Conservation (phyloP, 2,113 vertebrate genomes). For the Dasyornis broadbenti region DNA sequence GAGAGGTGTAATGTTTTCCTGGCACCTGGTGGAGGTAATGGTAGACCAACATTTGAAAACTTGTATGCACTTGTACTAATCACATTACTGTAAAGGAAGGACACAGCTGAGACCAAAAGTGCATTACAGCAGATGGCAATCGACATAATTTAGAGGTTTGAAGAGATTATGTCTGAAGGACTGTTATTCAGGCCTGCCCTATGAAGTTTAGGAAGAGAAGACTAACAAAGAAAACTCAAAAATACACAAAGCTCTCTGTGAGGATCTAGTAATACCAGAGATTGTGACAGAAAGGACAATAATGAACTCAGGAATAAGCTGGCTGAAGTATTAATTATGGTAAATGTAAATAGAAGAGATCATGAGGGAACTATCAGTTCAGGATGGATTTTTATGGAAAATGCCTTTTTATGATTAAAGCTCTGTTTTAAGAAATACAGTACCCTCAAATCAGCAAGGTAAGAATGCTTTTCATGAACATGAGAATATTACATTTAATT, state of each 20-base stretch:
- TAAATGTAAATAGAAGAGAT: conserved; percentile 41
- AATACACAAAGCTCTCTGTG: conserved; percentile 46
- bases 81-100: conserved; percentile 53
- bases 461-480: conserved; percentile 12
- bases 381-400: conserved; percentile 20
- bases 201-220: conserved; percentile 15
- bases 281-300: conserved; percentile 36
- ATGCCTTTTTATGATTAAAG: conserved; percentile 44
- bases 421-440: background rate
- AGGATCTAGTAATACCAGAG: conserved; percentile 23
- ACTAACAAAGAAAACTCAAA: conserved; percentile 47
- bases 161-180: conserved; percentile 66
- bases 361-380: conserved; percentile 6
- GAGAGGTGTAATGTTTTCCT: background rate
- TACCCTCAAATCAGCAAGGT: background rate
- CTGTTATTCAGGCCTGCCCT: conserved; percentile 47
- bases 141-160: conserved; percentile 55
- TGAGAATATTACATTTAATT: conserved; percentile 26
- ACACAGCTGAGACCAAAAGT: conserved; percentile 60
- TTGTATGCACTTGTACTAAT: conserved; percentile 51
- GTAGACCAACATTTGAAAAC: conserved; percentile 48
- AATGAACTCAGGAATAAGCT: conserved; percentile 20
- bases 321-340: conserved; percentile 30
- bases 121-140: conserved; percentile 61
- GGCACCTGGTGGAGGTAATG: conserved; percentile 23